These are phyloP conservation scores for Pitta sordida DNA, from an alignment of 2,113 vertebrate genomes.

Conservation along the genomic window DNA sequence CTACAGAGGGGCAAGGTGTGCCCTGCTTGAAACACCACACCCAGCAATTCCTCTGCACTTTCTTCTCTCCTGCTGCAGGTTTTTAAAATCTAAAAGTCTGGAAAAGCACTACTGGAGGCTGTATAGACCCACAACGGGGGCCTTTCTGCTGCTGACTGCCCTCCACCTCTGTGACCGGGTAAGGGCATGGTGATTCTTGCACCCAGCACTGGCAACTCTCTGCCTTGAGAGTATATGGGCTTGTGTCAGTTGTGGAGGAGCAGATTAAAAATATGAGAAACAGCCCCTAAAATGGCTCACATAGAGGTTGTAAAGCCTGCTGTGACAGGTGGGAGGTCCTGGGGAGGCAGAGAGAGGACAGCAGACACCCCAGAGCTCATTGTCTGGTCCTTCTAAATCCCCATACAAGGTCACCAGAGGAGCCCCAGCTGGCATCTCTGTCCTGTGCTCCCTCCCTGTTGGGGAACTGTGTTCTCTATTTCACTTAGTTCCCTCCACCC, in stretches of 20 bases:
- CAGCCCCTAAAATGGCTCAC: neutral
- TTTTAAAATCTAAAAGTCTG: constrained; percentile 75
- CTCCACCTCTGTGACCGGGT: constrained; percentile 87
- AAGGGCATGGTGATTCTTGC: neutral
- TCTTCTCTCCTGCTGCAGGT: constrained; percentile 68
- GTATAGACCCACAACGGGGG: constrained; percentile 85
- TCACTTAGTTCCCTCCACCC: too few species aligned
- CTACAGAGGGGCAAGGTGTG: neutral
- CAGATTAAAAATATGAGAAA: neutral
- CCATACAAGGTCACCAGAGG: neutral
- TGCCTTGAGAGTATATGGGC: neutral
- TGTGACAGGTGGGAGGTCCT: neutral
- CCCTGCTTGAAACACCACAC: neutral
- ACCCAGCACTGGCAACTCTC: neutral
- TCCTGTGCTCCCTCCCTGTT: neutral
- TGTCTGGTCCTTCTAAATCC: neutral
- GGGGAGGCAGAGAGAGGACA: neutral
- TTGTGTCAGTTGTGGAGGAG: neutral
- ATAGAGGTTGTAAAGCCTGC: neutral
- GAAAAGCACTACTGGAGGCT: constrained; percentile 65
- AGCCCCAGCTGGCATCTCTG: neutral
- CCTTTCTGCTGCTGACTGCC: constrained; percentile 84
- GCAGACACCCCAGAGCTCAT: neutral
- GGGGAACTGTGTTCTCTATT: neutral
- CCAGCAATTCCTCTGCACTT: neutral